These are phyloP conservation scores for Aleiodes sp. DNA, from an alignment of 1,140 invertebrate genomes.

Conservation along the genomic window DNA sequence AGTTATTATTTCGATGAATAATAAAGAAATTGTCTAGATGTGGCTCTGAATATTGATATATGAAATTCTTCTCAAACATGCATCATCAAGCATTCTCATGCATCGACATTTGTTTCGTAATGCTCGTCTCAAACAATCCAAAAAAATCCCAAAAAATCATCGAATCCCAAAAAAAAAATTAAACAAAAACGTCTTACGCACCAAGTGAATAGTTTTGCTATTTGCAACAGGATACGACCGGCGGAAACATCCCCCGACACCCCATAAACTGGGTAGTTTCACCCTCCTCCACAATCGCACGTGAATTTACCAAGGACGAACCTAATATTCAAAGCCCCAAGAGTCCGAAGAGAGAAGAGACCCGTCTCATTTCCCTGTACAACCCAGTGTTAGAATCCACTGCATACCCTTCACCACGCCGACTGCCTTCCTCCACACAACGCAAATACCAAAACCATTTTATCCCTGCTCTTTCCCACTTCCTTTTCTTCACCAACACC, in stretches of 20 bases:
- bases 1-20: no score
- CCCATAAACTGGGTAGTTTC: not conserved
- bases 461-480: constrained; percentile 10
- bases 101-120: no score
- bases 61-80: no score
- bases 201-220: constrained; percentile 9
- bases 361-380: constrained; percentile 44
- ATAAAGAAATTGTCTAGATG: no score
- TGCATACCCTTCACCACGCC: no score
- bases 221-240: not conserved
- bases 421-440: constrained; percentile 24
- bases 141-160: no score
- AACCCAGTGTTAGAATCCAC: not conserved
- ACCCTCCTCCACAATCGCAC: not conserved
- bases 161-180: no score
- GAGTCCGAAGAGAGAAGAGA: constrained; percentile 27
- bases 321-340: constrained; percentile 38
- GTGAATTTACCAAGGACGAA: not conserved
- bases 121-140: no score
- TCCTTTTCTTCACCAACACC: constrained; percentile 26
- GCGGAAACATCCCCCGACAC: not conserved
- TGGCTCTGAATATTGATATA: no score
- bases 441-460: constrained; percentile 27
- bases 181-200: no score
- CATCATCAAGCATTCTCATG: no score